Percentiles rank a stretch among this genome's conserved stretches.
These are phyloP conservation scores for Corythoichthys intestinalis DNA, from an alignment of 2,113 vertebrate species.

Conservation along the genomic window DNA sequence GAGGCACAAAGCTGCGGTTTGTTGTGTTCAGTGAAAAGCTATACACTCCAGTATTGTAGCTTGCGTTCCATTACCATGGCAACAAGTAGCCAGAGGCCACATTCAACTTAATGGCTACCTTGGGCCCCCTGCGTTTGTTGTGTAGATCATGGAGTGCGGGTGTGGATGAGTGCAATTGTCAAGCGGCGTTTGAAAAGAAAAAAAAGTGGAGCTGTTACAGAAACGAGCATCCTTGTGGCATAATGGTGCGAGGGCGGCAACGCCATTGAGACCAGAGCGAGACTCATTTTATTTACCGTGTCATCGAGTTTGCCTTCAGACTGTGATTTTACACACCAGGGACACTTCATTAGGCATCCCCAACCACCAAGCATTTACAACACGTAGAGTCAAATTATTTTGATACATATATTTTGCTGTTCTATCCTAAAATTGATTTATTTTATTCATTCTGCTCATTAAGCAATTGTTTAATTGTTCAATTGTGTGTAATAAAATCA, in stretches of 20 bases:
- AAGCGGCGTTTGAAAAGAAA: neutral
- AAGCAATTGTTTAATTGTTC: no score
- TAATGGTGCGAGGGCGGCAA: neutral
- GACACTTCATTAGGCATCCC: neutral
- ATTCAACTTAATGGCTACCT: slow-evolving; percentile 53
- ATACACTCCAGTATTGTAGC: slow-evolving; percentile 6
- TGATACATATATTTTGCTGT: no score
- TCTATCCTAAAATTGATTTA: no score
- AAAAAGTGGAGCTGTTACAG: no score
- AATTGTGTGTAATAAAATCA: no score
- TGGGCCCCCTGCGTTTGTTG: slow-evolving; percentile 33
- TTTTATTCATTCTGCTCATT: no score
- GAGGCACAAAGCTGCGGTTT: slow-evolving; percentile 3
- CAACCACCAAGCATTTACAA: no score
- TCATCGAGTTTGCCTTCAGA: neutral
- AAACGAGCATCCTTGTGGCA: neutral
- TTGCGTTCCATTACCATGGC: slow-evolving; percentile 46
- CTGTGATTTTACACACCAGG: neutral
- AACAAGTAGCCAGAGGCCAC: slow-evolving; percentile 43
- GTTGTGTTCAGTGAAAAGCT: slow-evolving; percentile 10
- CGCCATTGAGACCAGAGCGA: neutral
- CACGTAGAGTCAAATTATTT: no score
- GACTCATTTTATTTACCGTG: neutral
- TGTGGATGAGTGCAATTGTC: neutral
- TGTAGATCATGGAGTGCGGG: neutral